Base-by-base conservation (phyloP, 1,140 invertebrate species). In the Heliconius himera region DNA sequence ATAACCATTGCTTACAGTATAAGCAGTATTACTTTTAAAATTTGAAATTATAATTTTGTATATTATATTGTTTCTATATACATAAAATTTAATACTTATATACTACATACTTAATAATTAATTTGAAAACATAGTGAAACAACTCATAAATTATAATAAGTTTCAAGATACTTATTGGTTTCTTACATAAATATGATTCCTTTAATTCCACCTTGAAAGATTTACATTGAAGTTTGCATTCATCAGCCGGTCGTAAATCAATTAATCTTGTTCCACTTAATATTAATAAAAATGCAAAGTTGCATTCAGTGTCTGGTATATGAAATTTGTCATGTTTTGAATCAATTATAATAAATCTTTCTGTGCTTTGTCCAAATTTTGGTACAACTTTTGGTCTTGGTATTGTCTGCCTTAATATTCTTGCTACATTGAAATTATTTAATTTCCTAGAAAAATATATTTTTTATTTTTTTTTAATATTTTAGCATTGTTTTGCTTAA, bases 291-390 rank as follows among this genome's bases (percentile, higher is more conserved):
- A 97, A 96, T 41, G 97, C 95, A 92, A 96, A 97, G 73, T 96
- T 96, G 87, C 97, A 97, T 92, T 98, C 97, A 33, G 97, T 96
- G 87, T 96, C 96, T 46, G 97, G 97, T 88, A 97, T 90, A 79
- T 86, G 77, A 90, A 97, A 97, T 51, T 90, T 84, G 11, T 92
- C 83, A 73, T 96, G 95, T 86, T 95, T 93, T 66, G 95, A 89
- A 88, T 97, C 97, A 72, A 97, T 95, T 78, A 97, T 95, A 54
- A 97, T 84, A 93, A 95, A 97, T 92, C 96, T 96, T 89, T 98
- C 97, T 16, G 96, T 96, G 83, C 96, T 96, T 86, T 96, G 96
- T 83, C 96, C 96, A 95, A 96, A 95, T 83, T 95, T 91, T 77
- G 96, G 95, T 60, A 96, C 91, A 78, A 95, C 91, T 85, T 92